Percentiles rank a stretch among this genome's conserved stretches.
These are phyloP conservation scores for Notamacropus eugenii DNA, from an alignment of 2,797 vertebrate species.

Conservation along the genomic window DNA sequence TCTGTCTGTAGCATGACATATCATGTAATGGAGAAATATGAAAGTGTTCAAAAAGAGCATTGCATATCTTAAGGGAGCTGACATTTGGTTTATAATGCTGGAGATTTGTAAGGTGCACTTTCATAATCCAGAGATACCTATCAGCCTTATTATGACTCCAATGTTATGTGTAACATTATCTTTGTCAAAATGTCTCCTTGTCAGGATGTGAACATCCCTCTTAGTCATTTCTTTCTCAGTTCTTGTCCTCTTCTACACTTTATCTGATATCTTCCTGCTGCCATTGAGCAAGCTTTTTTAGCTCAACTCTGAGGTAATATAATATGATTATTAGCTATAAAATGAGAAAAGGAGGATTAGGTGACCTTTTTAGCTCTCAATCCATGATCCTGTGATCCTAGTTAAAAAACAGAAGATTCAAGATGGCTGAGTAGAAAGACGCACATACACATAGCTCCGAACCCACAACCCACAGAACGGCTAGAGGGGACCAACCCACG, in stretches of 20 bases:
- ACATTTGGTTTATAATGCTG: neutral
- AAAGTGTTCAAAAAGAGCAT: neutral
- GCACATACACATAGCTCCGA: too few species aligned
- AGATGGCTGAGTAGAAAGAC: too few species aligned
- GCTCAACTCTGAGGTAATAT: neutral
- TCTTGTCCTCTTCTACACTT: neutral
- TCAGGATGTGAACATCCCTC: neutral
- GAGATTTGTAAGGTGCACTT: neutral
- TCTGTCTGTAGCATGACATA: conserved; percentile 12
- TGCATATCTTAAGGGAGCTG: neutral
- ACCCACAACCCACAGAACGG: too few species aligned
- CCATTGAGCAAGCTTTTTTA: neutral
- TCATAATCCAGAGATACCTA: neutral
- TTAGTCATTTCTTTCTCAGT: neutral
- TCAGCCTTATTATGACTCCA: neutral
- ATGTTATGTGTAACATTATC: neutral
- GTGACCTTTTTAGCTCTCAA: neutral
- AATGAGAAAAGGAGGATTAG: neutral
- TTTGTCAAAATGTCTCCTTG: neutral
- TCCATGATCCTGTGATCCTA: neutral
- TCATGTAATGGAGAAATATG: neutral
- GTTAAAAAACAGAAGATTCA: neutral
- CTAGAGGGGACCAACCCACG: too few species aligned
- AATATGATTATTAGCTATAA: neutral
- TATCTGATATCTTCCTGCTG: neutral